These are phyloP conservation scores for Blastobasis lacticolella DNA, from an alignment of 2,888 invertebrate genomes.

Conservation along the genomic window DNA sequence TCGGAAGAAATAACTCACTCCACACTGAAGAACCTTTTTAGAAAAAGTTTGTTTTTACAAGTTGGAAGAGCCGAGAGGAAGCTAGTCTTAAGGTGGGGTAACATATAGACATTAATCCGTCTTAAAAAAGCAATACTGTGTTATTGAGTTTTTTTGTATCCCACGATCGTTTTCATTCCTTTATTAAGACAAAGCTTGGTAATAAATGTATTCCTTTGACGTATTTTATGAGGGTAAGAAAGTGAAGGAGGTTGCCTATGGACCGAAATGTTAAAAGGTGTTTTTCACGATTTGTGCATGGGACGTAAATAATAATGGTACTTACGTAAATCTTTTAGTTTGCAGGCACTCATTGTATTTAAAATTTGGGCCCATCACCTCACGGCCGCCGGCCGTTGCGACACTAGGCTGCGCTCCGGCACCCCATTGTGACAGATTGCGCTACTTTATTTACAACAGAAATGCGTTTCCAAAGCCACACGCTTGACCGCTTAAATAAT, in stretches of 20 bases:
- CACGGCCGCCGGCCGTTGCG: conserved; percentile 8
- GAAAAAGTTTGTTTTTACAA: conserved; percentile 30
- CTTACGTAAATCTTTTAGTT: too few relatives aligned
- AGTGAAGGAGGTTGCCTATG: too few relatives aligned
- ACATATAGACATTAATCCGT: conserved; percentile 10
- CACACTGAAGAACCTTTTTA: conserved; percentile 12
- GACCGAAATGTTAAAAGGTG: too few relatives aligned
- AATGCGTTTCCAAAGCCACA: conserved; percentile 15
- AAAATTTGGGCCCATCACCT: conserved; percentile 10
- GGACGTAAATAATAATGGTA: too few relatives aligned
- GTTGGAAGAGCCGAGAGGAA: conserved; percentile 20
- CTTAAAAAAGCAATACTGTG: conserved; percentile 14
- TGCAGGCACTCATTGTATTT: background rate
- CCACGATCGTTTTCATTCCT: conserved; percentile 12
- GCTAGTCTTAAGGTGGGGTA: conserved; percentile 15
- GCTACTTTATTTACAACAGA: conserved; percentile 11
- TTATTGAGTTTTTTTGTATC: conserved; percentile 14
- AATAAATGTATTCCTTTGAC: conserved; percentile 13
- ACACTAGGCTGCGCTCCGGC: conserved; percentile 1
- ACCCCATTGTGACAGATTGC: conserved; percentile 18
- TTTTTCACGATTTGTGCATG: too few relatives aligned
- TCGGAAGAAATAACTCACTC: conserved; percentile 46
- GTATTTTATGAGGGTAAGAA: too few relatives aligned
- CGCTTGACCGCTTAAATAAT: conserved; percentile 21
- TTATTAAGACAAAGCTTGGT: conserved; percentile 27